Base-by-base conservation (phyloP, 2,888 invertebrate species). In the Scelioninae gen. 2 region DNA sequence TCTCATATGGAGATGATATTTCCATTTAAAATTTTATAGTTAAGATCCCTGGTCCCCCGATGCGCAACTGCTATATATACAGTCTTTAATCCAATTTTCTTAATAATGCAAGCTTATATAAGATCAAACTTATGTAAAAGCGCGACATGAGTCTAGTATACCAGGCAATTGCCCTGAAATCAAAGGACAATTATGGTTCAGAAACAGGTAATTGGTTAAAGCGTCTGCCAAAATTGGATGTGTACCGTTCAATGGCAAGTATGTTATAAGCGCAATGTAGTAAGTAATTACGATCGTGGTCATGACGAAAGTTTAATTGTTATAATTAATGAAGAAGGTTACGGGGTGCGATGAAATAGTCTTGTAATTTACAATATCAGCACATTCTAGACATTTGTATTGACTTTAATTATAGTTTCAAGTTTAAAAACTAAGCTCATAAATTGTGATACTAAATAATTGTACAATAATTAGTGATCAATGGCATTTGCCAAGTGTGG, bases 281-380 rank as follows among this genome's bases (percentile, higher is more conserved):
- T 52, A 50, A 63, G 50, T 50, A 60, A 53, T 52, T 68, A 50
- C 55, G 58, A 53, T 58, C 64, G 60, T 67, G 69, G 64, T 70
- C 65, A 65, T 46, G 70, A 55, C 60, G 45, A 74, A 78, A 78
- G 71, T 76, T 78, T 78, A 78, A 78, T 78, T 78, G 74, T 74
- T 67, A 75, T 76, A 76, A 77, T 77, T 70, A 70, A 22, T 31
- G 41, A 55, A 33, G 58, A 75, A 75, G 74, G 73, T 75, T 10
- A 7, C 46, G 13, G 45, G 22, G 73, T 67, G 67, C 53, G 60
- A 73, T 61, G 73, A 67, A 73, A 55, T 57, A 55, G 52, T 67
- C 60, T 61, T 37, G 53, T 60, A 69, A 46, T 63, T 52, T 52
- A 55, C 43, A 45, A 53, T 61, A 61, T 39, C 61, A 41, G 33